Evolutionary conservation across 2,113 vertebrate species (phyloP), one percentile per base, ranked within the genome.

Genomic region (Trichechus manatus): DNA sequence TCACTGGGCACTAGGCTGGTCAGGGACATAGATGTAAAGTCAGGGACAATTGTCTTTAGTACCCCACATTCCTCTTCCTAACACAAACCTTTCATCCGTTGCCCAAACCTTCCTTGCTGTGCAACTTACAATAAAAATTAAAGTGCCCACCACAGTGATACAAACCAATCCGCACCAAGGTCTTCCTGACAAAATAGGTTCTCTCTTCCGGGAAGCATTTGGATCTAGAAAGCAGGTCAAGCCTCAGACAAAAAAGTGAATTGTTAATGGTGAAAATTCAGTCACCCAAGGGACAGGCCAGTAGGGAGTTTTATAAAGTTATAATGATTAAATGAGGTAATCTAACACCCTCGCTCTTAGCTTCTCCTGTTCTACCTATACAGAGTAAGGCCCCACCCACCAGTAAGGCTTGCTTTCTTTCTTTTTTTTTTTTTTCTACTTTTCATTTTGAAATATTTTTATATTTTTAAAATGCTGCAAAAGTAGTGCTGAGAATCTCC

Each of bases 381-480:
- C 47, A 64, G 22, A 63, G 3, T 82, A 31, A 36, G 7, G 8
- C 13, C 59, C 31, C 89, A 64, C 27, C 20, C 9, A 23, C 61
- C 42, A 87, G 10, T 27, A 79, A 39, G 20, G 25, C 36, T 29
- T 77, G 8, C 50, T 53, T 53, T 53, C 50, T 13, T 13, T 53
- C 6, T 53, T 33, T 31, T 68, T 63, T 31, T 29, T 66, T 63
- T 59, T 39, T 70, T 61, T 25, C 0, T 2, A 33, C 13, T 80
- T 50, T 81, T 87, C n/a, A 13, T 81, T 87, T 92, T 78, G 61
- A 44, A 50, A 39, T 92, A 59, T 77, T 50, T 88, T 68, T 93
- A 36, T 47, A 68, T 47, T 78, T 83, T 77, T 68, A 36, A 68
- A 78, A 89, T 83, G 25, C 68, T 50, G 6, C 22, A 61, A 64